phyloP scores from a whole-genome alignment of 2,113 vertebrate species.

The Neofelis nebulosa region DNA sequence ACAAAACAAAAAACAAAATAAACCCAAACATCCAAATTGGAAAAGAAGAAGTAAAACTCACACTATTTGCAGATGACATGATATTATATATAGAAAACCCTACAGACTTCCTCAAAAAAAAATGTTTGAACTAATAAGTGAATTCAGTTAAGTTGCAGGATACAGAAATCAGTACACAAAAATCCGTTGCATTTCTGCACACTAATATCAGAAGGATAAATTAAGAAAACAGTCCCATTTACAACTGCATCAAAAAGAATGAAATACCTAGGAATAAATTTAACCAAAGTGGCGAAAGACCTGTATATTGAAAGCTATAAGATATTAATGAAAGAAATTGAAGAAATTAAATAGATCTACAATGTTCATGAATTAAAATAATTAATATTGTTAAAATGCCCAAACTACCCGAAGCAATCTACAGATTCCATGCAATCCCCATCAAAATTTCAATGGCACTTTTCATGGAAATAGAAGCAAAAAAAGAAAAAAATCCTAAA shows the following conservation, averaged over 20 bases:
- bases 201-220: neutral
- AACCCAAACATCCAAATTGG: neutral
- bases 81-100: neutral
- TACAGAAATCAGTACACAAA: neutral
- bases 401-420: neutral
- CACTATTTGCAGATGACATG: neutral
- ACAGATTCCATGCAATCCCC: neutral
- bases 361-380: neutral
- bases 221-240: neutral
- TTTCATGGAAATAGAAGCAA: neutral
- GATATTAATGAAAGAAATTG: neutral
- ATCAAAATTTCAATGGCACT: neutral
- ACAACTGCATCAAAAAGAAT: neutral
- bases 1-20: neutral
- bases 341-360: neutral
- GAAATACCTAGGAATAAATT: neutral
- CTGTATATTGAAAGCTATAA: neutral
- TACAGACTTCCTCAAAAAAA: neutral
- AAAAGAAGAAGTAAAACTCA: neutral
- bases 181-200: neutral
- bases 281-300: neutral
- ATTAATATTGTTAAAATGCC: no score
- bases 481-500: neutral
- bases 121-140: neutral
- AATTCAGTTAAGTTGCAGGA: neutral